Base-by-base conservation (phyloP, 1,140 invertebrate species). In the Sinonovacula constricta region DNA sequence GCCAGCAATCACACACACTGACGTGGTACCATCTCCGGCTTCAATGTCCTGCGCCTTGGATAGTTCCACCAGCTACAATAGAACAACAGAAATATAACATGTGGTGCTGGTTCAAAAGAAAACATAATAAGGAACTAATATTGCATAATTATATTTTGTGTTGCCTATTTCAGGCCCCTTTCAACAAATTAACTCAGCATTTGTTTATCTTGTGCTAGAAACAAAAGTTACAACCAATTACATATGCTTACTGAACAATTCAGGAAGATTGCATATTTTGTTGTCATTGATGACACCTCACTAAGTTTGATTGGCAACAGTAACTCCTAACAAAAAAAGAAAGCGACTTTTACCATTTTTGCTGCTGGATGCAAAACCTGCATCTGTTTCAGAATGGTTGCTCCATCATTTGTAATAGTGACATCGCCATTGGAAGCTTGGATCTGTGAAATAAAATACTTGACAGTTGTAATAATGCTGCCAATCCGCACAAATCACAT, bases 321-420 rank as follows among this genome's bases (percentile, higher is more conserved):
- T 12, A 49, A 53, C 14, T 68, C n/a, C 5, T 22, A 24, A 26
- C 18, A 3, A 49, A 26, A 30, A 2, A 26, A 49, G 4, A 62
- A 60, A 28, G 59, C 24, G 15, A 30, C 83, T 79, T n/a, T 90
- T 93, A 97, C 96, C 98, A 99, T 99, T 94, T 99, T 99, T 51
- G 98, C 98, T 84, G 99, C 98, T 72, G 99, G 99, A 92, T 99
- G 99, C 82, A 98, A 93, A 12, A 99, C 97, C 92, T 98, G 97
- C 95, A 99, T 99, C 92, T 99, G 95, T 91, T 99, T 99, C 49
- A 99, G 92, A 92, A 99, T 99, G 31, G 99, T 99, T 31, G 99
- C 99, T 79, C 99, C 99, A 94, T 99, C 99, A 93, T 99, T 99
- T 57, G 98, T 99, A 72, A 99, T 99, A 12, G 98, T 99, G 0